phyloP scores from a whole-genome alignment of 2,113 vertebrate species.

The Microcebus jonahi region DNA sequence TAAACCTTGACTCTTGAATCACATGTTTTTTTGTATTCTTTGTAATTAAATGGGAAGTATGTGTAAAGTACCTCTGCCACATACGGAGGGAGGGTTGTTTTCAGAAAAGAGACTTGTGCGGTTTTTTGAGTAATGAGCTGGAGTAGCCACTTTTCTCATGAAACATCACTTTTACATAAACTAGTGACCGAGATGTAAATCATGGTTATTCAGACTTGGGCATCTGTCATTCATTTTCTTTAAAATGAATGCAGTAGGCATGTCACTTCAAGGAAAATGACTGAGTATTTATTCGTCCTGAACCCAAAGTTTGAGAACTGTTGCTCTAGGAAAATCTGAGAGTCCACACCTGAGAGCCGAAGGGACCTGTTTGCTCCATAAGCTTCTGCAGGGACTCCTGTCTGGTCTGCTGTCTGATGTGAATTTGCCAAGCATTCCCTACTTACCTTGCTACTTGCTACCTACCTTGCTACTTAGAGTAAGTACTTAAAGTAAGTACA shows the following conservation, averaged over 20 bases:
- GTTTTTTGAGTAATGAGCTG: not conserved
- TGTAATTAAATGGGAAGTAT: not conserved
- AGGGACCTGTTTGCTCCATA: accelerated
- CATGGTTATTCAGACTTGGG: not conserved
- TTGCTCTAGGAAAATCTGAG: not conserved
- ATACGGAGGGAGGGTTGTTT: not conserved
- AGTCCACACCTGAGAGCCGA: not conserved
- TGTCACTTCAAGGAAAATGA: not conserved
- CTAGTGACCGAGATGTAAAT: not conserved
- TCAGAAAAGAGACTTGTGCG: not conserved
- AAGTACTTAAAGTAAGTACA: too few species aligned
- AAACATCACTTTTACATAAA: not conserved
- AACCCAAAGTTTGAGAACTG: not conserved
- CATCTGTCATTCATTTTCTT: not conserved
- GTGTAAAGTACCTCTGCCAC: not conserved
- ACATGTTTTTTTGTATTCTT: not conserved
- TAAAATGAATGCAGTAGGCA: not conserved
- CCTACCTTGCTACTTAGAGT: too few species aligned
- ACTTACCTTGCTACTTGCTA: not conserved
- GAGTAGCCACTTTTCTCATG: not conserved
- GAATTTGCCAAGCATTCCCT: not conserved
- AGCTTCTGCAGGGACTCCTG: not conserved
- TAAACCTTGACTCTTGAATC: not conserved
- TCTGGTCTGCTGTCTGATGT: not conserved
- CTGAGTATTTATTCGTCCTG: not conserved